Evolutionary conservation across 2,797 vertebrate species (phyloP).

Genomic region (Acanthis flammea): DNA sequence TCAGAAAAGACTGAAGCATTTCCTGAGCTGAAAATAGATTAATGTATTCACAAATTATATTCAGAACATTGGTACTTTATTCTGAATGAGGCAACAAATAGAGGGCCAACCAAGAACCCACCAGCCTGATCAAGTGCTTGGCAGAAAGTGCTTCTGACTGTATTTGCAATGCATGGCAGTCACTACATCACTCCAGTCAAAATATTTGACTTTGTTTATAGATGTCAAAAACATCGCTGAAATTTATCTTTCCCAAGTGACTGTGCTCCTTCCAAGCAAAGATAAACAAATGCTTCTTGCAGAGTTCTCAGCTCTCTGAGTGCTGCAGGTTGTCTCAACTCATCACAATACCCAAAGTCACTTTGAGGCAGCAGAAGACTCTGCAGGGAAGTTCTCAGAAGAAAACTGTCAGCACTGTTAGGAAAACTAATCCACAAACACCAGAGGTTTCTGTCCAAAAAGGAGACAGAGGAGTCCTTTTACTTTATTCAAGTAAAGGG

Average conservation of each 20-base stretch:
- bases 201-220: slow-evolving; percentile 37
- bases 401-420: neutral
- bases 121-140: neutral
- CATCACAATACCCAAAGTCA: neutral
- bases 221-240: neutral
- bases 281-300: neutral
- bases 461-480: neutral
- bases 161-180: neutral
- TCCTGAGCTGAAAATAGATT: neutral
- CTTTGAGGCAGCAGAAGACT: neutral
- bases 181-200: neutral
- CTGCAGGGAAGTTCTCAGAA: neutral
- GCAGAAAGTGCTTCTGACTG: neutral
- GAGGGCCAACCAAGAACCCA: neutral
- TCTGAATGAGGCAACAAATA: neutral
- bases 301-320: neutral
- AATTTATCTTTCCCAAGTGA: slow-evolving; percentile 10
- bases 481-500: too few relatives aligned
- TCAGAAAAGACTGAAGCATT: neutral
- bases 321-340: neutral
- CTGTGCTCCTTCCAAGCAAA: neutral
- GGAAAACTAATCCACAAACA: neutral
- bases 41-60: neutral
- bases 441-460: neutral
- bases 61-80: neutral